Evolutionary conservation across 1,140 invertebrate genomes (phyloP).

Genomic region (Pseudomyrmex dendroicus): DNA sequence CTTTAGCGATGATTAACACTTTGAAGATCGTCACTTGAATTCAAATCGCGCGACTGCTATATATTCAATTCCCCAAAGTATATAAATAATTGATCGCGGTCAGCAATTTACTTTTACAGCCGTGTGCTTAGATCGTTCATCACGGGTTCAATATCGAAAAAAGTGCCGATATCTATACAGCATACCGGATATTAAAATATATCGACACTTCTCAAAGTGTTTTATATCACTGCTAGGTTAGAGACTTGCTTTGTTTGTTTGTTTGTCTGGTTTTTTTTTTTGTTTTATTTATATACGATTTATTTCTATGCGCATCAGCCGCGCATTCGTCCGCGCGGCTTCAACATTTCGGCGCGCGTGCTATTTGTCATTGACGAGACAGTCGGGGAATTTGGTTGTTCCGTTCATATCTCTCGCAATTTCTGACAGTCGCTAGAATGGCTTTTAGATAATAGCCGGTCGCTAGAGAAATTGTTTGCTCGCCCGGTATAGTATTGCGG

Average conservation of each 20-base stretch:
- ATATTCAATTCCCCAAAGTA: not conserved
- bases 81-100: not conserved
- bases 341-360: conserved; percentile 35
- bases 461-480: conserved; percentile 27
- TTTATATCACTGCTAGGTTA: conserved; percentile 12
- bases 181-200: conserved; percentile 34
- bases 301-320: conserved; percentile 32
- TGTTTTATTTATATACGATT: conserved; percentile 22
- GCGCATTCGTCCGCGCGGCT: conserved; percentile 27
- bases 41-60: not conserved
- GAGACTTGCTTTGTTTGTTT: not conserved
- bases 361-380: conserved; percentile 47
- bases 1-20: not conserved
- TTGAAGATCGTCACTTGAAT: conserved; percentile 1
- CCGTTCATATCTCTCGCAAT: conserved; percentile 19
- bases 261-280: not conserved
- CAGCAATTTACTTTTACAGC: not conserved
- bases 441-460: conserved; percentile 41
- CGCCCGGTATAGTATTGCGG: not conserved
- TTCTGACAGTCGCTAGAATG: conserved; percentile 41
- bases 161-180: conserved; percentile 28
- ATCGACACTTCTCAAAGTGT: conserved; percentile 23
- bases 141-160: conserved; percentile 18
- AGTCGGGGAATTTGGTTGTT: conserved; percentile 28
- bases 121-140: not conserved